phyloP scores from a whole-genome alignment of 2,113 vertebrate species.

The western clawed frog (Xenopus tropicalis) region DNA sequence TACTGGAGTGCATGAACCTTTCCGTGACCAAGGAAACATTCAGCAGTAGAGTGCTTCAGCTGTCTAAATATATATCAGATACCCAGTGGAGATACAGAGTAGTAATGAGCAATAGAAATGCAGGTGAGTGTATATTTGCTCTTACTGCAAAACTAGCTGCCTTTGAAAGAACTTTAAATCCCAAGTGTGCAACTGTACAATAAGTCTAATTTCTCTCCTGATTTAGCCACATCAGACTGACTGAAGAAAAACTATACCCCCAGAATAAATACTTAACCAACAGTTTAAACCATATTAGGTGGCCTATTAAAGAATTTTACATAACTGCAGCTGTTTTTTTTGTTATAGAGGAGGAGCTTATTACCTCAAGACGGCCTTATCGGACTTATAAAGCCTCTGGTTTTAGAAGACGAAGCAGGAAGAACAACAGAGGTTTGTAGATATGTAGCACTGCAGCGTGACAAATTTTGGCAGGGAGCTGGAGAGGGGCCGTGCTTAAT shows the following conservation, averaged over 20 bases:
- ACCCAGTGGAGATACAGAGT: constrained; percentile 93
- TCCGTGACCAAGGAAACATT: constrained; percentile 72
- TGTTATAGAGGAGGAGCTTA: constrained; percentile 60
- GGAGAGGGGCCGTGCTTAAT: too few species aligned
- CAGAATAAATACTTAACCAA: too few species aligned
- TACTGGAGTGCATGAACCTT: constrained; percentile 68
- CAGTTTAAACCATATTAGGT: too few species aligned
- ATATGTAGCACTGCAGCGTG: background rate
- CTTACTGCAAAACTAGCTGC: background rate
- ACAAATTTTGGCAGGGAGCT: too few species aligned
- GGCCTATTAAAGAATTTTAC: too few species aligned
- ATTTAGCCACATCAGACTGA: too few species aligned
- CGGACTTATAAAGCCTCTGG: constrained; percentile 48
- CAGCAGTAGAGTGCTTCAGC: constrained; percentile 67
- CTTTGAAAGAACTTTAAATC: too few species aligned
- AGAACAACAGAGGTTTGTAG: constrained; percentile 60
- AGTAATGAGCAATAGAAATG: constrained; percentile 77
- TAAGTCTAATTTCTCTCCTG: too few species aligned
- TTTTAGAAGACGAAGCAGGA: constrained; percentile 65
- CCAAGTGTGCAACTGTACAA: too few species aligned
- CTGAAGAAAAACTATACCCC: too few species aligned
- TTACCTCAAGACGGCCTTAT: constrained; percentile 48
- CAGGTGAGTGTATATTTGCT: constrained; percentile 62
- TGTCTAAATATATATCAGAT: constrained; percentile 89
- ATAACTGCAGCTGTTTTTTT: too few species aligned